Conservation (phyloP, 2,888 invertebrate species). For the Papilio demoleus region DNA sequence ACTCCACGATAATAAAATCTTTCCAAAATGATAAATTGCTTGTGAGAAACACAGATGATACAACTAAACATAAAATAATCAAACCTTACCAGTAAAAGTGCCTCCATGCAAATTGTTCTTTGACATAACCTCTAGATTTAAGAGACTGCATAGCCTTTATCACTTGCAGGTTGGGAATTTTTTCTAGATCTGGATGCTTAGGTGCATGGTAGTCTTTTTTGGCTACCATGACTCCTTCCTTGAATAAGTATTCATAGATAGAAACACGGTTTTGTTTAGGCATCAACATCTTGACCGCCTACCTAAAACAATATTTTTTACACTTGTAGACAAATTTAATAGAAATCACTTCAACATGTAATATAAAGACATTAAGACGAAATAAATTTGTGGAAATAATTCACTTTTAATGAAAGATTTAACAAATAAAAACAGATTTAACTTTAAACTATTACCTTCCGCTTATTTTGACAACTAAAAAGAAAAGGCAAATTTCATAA, state of each 20-base stretch:
- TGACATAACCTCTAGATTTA: slow-evolving; percentile 98
- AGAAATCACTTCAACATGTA: slow-evolving; percentile 37
- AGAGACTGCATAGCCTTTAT: slow-evolving; percentile 99
- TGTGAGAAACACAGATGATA: neutral
- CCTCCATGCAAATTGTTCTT: slow-evolving; percentile 99
- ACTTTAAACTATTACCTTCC: slow-evolving; percentile 55
- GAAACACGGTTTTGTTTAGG: slow-evolving; percentile 98
- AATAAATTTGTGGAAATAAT: neutral
- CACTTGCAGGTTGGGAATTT: slow-evolving; percentile 98
- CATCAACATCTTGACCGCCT: slow-evolving; percentile 97
- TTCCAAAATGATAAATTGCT: neutral
- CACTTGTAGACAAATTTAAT: slow-evolving; percentile 55
- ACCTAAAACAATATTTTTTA: slow-evolving; percentile 69
- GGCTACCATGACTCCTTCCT: slow-evolving; percentile 99
- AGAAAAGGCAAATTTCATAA: slow-evolving; percentile 48
- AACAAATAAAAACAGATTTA: slow-evolving; percentile 37
- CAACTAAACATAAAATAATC: neutral
- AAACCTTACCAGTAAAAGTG: slow-evolving; percentile 96
- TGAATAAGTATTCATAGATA: slow-evolving; percentile 99
- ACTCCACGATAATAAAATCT: neutral
- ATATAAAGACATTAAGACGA: too few species aligned
- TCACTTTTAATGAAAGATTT: slow-evolving; percentile 22
- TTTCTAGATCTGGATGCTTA: slow-evolving; percentile 98
- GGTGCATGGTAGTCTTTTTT: slow-evolving; percentile 99
- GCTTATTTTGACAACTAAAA: slow-evolving; percentile 62